A percentile compares a stretch with the other conserved stretches of the same genome.
Conservation (phyloP, 2,888 invertebrate genomes). For the Netelia virgata region DNA sequence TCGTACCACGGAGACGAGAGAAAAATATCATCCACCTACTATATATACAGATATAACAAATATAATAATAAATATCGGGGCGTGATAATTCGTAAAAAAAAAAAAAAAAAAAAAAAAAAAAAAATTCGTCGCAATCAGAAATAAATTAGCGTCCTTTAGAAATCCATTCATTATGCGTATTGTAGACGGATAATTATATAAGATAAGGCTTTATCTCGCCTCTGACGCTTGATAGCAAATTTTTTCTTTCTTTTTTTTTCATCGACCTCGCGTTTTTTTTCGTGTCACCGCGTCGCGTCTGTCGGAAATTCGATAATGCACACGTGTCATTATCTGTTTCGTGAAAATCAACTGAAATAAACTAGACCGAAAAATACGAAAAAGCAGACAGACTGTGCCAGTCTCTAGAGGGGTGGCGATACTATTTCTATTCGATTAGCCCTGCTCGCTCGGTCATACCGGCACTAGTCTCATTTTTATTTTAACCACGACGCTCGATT, state of each 20-base stretch:
- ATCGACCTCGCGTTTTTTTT: not conserved
- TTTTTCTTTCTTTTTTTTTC: too few species aligned
- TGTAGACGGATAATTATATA: constrained; percentile 32
- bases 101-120: not conserved
- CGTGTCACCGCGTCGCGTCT: not conserved
- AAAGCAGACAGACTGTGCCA: too few species aligned
- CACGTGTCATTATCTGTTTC: not conserved
- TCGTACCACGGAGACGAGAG: not conserved
- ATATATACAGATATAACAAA: not conserved
- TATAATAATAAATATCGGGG: not conserved
- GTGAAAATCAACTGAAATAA: too few species aligned
- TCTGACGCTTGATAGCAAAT: too few species aligned
- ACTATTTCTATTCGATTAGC: too few species aligned
- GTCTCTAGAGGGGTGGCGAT: too few species aligned
- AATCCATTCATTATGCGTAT: constrained; percentile 30
- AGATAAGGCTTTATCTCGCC: too few species aligned
- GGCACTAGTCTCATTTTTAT: too few species aligned
- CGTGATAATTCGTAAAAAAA: constrained; percentile 7
- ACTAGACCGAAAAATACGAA: too few species aligned
- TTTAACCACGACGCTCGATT: too few species aligned
- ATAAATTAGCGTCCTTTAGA: constrained; percentile 52
- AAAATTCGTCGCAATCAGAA: constrained; percentile 30
- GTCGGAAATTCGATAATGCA: constrained; percentile 2
- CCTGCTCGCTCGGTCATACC: too few species aligned
- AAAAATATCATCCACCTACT: not conserved